A percentile compares a stretch with the other conserved stretches of the same genome.
Evolutionary conservation across 2,888 invertebrate species (phyloP).

Genomic region (Crocallis elinguaria): DNA sequence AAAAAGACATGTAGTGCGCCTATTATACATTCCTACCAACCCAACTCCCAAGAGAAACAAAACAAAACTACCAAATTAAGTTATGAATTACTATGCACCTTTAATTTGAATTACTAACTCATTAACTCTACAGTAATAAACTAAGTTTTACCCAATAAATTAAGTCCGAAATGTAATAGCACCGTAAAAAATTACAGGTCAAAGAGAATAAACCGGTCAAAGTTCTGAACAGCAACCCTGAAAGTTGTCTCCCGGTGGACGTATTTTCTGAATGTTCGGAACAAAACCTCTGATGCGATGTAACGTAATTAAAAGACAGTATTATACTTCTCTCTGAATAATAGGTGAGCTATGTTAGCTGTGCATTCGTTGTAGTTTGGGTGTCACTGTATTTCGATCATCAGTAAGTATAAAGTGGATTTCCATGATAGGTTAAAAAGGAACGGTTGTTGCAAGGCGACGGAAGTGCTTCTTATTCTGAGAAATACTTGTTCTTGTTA

Average conservation of each 20-base stretch:
- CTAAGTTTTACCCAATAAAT: constrained; percentile 20
- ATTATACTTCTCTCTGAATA: no score
- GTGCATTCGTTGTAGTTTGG: no score
- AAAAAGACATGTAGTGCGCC: no score
- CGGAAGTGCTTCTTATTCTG: no score
- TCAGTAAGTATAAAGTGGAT: no score
- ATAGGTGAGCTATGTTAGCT: no score
- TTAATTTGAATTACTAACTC: constrained; percentile 22
- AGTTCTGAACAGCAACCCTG: not conserved
- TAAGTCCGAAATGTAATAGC: constrained; percentile 2
- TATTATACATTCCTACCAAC: no score
- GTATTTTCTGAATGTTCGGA: constrained; percentile 22
- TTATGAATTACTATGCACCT: constrained; percentile 8
- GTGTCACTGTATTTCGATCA: no score
- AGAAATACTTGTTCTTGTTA: no score
- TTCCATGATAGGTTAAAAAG: no score
- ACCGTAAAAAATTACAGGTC: constrained; percentile 24
- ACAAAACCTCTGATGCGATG: constrained; percentile 2
- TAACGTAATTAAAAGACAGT: not conserved
- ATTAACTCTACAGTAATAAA: constrained; percentile 23
- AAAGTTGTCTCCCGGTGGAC: constrained; percentile 16
- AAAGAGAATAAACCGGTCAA: no score
- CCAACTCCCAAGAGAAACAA: not conserved
- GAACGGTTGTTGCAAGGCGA: no score
- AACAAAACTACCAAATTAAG: constrained; percentile 5